Conservation (phyloP, 2,113 vertebrate species). For the Leucopsar rothschildi region DNA sequence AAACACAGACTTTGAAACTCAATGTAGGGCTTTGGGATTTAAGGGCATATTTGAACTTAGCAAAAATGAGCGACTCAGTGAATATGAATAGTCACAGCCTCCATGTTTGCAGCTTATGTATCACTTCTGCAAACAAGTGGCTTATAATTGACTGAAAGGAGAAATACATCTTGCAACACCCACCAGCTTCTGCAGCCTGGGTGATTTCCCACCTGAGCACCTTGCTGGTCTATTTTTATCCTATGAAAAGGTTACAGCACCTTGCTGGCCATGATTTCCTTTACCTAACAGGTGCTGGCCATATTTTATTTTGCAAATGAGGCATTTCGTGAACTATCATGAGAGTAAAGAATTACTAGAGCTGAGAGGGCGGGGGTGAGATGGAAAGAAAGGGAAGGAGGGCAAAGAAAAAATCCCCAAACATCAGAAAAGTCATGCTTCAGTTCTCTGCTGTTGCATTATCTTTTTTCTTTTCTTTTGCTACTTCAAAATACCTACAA, state of each 20-base stretch:
- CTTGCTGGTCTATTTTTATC: neutral
- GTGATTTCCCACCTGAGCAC: neutral
- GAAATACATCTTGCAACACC: slow-evolving; percentile 12
- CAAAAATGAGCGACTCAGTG: neutral
- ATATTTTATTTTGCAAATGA: slow-evolving; percentile 21
- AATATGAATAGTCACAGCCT: neutral
- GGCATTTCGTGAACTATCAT: neutral
- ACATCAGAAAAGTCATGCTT: slow-evolving; percentile 40
- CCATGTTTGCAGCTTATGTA: neutral
- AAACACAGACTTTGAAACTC: neutral
- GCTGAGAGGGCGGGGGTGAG: neutral
- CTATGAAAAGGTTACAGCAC: neutral
- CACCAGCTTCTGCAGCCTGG: neutral
- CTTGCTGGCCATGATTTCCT: neutral
- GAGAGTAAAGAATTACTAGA: neutral
- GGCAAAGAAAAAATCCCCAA: neutral
- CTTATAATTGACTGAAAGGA: slow-evolving; percentile 15
- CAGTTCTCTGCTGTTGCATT: slow-evolving; percentile 7
- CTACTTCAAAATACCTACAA: slow-evolving; percentile 10
- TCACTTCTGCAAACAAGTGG: slow-evolving; percentile 1
- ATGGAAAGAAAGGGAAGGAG: neutral
- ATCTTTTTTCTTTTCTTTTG: slow-evolving; percentile 22
- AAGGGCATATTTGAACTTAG: neutral
- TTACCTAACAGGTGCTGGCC: neutral
- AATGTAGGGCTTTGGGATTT: neutral